Evolutionary conservation across 2,113 vertebrate species (phyloP), one percentile per base, ranked within the genome.

Genomic region (Boleophthalmus pectinirostris): DNA sequence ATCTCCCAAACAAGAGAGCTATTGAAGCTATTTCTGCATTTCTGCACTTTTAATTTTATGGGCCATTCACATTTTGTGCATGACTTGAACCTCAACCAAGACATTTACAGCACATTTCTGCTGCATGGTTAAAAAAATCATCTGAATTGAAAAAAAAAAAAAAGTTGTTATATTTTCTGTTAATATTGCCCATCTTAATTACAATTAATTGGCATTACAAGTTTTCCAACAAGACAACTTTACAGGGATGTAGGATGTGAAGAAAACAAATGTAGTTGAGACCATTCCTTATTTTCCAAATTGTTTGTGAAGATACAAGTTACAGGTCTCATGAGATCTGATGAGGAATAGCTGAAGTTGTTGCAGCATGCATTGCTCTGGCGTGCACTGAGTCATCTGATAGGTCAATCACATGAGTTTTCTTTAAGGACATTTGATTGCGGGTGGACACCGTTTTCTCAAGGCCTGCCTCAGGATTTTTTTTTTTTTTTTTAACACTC

Each of bases 331-430:
- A 61, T 18, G 25, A 18, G 24, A 61, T 35, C 21, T 29, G 12
- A 18, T 0, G 1, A 35, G 29, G 24, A 64, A n/a, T 60, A n/a
- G 9, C 5, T 14, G 0, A 35, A 70, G 24, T 25, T 70, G 9
- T 33, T 64, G 12, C 66, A 20, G 46, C 45, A 5, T 18, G 18
- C 15, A 3, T 1, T n/a, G 15, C 25, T 53, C n/a, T 25, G 1
- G 13, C 64, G 46, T 69, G 69, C 73, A 70, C 14, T 35, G 43
- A 79, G 70, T 74, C 81, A 81, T 69, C 70, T 79, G 82, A 85
- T 46, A 38, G 51, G n/a, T 78, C 46, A 69, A 71, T 83, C 86
- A 83, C 74, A 83, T 75, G 73, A 81, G 29, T 67, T 80, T 53
- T 60, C 65, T 72, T 61, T 49, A 3, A 74, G 43, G 45, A 56